Evolutionary conservation across 37 sponge, comb jelly and placozoan species (phyloP), one percentile per base, ranked within the genome.

Genomic region (Chondrilla cf. caribensis): DNA sequence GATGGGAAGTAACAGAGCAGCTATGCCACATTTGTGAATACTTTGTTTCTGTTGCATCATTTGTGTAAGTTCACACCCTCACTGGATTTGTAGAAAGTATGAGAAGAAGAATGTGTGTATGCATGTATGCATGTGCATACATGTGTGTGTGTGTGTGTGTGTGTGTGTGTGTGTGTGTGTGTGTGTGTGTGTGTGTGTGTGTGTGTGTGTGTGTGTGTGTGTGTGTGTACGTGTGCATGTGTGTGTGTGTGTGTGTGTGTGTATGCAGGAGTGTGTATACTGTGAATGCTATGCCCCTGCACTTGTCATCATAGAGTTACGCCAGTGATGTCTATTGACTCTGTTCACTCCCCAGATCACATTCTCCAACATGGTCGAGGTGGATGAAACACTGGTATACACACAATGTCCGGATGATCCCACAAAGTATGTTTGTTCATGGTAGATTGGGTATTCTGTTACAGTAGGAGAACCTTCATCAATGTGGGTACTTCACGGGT

Each of bases 231-330:
- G 64, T 62, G 64, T 62, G 64, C 15, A 22, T 62, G 64, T 62
- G 64, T 62, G 64, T 62, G 22, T 62, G 64, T 62, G 64, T 62
- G 64, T 62, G 64, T 62, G 64, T 62, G 64, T 62, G 64, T 62
- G 64, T 62, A 22, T 62, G 64, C 15, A 22, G 6, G 57, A n/a
- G 79, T 78, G 33, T 47, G 79, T 59, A 9, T 80, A 35, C n/a
- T 47, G 51, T 47, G 51, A 14, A 11, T 47, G 51, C n/a, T n/a
- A n/a, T n/a, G n/a, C n/a, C n/a, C n/a, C n/a, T n/a, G n/a, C n/a
- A n/a, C n/a, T n/a, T n/a, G n/a, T n/a, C n/a, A n/a, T n/a, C n/a
- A n/a, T n/a, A n/a, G n/a, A n/a, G n/a, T n/a, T n/a, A n/a, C n/a
- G n/a, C n/a, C n/a, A n/a, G n/a, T n/a, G n/a, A n/a, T n/a, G n/a